Conservation (phyloP, 2,888 invertebrate genomes). For the Sphaeridia pumilis region DNA sequence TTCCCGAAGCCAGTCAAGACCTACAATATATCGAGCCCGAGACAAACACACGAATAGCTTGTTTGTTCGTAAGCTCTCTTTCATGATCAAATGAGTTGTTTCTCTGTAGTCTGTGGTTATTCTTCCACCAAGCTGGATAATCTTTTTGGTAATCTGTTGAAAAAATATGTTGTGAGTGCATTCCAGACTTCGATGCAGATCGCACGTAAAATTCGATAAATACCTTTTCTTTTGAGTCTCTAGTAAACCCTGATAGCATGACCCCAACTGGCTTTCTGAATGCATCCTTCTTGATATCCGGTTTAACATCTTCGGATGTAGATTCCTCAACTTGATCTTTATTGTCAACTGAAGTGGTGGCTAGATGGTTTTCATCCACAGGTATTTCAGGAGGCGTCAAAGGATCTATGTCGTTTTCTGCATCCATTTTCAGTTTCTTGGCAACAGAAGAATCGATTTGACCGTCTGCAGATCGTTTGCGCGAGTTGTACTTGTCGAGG, state of each 20-base stretch:
- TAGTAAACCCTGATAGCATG: conserved; percentile 21
- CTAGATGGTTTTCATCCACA: conserved; percentile 5
- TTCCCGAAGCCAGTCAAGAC: conserved; percentile 23
- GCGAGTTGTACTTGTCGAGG: conserved; percentile 68
- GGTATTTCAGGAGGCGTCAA: conserved; percentile 9
- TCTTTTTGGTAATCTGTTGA: conserved; percentile 12
- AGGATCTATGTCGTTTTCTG: conserved; percentile 8
- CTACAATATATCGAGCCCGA: conserved; percentile 25
- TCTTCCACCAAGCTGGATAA: conserved; percentile 22
- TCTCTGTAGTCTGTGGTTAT: conserved; percentile 22
- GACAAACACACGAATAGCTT: conserved; percentile 28
- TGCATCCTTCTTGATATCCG: background rate
- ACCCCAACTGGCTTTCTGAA: conserved; percentile 8
- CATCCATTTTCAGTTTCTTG: conserved; percentile 7
- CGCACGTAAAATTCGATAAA: background rate
- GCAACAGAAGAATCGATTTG: conserved; percentile 2
- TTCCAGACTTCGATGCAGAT: background rate
- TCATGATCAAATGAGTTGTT: conserved; percentile 27
- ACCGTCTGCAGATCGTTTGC: conserved; percentile 37
- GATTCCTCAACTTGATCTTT: background rate
- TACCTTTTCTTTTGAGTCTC: conserved; percentile 19
- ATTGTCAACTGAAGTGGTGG: background rate
- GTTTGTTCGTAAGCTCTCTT: conserved; percentile 17
- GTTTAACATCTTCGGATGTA: background rate
- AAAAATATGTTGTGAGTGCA: background rate